Conservation (phyloP, 2,797 vertebrate genomes). For the Limosa lapponica region DNA sequence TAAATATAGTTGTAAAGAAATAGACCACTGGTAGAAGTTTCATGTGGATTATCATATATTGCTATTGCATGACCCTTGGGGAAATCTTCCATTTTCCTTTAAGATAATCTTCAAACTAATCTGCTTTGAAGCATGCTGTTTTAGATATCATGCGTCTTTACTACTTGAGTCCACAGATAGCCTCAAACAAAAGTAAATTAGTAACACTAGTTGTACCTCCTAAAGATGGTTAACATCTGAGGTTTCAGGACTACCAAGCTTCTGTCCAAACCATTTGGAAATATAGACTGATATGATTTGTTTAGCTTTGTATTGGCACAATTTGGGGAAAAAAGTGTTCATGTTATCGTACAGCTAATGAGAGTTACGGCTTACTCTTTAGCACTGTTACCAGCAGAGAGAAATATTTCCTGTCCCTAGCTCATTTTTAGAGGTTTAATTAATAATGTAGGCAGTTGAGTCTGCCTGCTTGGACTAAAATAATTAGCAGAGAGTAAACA, state of each 20-base stretch:
- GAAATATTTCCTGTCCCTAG: slow-evolving; percentile 36
- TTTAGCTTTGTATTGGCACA: not conserved
- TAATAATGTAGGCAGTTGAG: slow-evolving; percentile 50
- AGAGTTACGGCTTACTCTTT: not conserved
- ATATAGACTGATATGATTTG: not conserved
- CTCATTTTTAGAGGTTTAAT: slow-evolving; percentile 54
- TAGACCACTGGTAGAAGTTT: not conserved
- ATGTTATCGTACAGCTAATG: not conserved
- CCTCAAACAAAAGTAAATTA: not conserved
- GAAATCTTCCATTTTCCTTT: not conserved
- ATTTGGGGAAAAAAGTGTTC: not conserved
- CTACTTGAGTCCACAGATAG: not conserved
- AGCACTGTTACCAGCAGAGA: not conserved
- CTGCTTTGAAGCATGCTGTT: not conserved
- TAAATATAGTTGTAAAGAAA: not conserved
- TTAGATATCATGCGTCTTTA: not conserved
- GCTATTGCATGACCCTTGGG: not conserved
- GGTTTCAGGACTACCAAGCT: not conserved
- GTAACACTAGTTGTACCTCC: not conserved
- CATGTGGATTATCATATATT: not conserved
- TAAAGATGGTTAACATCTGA: not conserved
- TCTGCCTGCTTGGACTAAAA: slow-evolving; percentile 55
- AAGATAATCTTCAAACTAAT: not conserved
- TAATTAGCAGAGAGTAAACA: slow-evolving; percentile 68
- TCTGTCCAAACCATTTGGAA: not conserved